phyloP scores from a whole-genome alignment of 2,113 vertebrate species.

The Pomatostomus ruficeps region DNA sequence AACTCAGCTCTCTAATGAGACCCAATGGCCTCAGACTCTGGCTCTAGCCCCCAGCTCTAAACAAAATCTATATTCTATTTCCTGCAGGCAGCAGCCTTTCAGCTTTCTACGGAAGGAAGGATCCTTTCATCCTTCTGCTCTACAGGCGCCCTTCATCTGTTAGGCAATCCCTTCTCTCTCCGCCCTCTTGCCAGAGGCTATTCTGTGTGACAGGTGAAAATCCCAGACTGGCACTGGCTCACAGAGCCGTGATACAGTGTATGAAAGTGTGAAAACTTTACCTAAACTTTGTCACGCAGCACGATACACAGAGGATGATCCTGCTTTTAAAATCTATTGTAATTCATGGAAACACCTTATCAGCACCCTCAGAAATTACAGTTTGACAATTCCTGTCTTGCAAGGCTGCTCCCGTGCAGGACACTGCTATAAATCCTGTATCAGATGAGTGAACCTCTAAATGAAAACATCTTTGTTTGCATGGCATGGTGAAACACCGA shows the following conservation, averaged over 20 bases:
- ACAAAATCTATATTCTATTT: not conserved
- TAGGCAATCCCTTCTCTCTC: not conserved
- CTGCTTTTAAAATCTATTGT: not conserved
- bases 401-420: not conserved
- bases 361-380: not conserved
- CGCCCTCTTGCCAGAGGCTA: not conserved
- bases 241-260: not conserved
- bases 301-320: not conserved
- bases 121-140: not conserved
- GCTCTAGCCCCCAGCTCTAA: not conserved
- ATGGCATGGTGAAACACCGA: rapidly evolving
- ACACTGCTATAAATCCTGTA: not conserved
- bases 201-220: not conserved
- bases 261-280: not conserved
- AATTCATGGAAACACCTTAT: not conserved
- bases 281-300: not conserved
- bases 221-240: not conserved
- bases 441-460: not conserved
- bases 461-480: not conserved
- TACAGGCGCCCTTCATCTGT: not conserved
- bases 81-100: not conserved
- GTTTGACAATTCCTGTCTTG: not conserved
- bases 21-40: not conserved
- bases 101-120: not conserved
- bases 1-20: not conserved